Evolutionary conservation across 2,797 vertebrate genomes (phyloP).

Genomic region (Myotis vivesi): DNA sequence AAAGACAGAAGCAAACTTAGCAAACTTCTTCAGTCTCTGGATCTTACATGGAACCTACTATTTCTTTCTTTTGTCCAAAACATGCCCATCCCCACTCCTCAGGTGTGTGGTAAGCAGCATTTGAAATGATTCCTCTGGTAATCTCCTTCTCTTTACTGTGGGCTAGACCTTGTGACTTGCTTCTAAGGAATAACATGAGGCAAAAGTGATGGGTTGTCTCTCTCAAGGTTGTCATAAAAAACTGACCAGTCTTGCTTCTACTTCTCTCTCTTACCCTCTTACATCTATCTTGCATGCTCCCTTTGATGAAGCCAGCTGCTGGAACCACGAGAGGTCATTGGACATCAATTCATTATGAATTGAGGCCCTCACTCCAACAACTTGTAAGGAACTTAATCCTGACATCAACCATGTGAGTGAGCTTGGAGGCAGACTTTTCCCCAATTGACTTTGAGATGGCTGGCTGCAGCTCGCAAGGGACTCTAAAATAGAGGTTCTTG

Average conservation of each 20-base stretch:
- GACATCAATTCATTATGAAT: background rate
- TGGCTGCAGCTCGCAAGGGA: background rate
- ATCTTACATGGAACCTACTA: background rate
- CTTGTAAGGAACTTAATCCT: background rate
- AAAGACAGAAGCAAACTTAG: conserved; percentile 36
- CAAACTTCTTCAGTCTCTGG: background rate
- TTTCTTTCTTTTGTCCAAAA: conserved; percentile 40
- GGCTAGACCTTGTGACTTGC: background rate
- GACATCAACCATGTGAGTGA: background rate
- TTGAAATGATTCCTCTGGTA: background rate
- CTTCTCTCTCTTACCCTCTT: background rate
- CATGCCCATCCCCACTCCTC: background rate
- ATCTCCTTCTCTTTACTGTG: background rate
- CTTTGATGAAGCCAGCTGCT: background rate
- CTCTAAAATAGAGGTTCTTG: background rate
- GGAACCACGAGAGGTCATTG: background rate
- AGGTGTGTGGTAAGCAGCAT: background rate
- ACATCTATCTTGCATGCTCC: background rate
- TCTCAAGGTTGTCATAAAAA: background rate
- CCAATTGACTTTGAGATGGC: background rate
- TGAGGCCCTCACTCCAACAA: background rate
- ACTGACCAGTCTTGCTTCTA: background rate
- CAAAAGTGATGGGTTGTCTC: background rate
- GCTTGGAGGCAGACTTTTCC: background rate
- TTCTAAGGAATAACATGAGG: background rate